Base-by-base conservation (phyloP, 2,797 vertebrate genomes). In the Rhodeus uyekii region DNA sequence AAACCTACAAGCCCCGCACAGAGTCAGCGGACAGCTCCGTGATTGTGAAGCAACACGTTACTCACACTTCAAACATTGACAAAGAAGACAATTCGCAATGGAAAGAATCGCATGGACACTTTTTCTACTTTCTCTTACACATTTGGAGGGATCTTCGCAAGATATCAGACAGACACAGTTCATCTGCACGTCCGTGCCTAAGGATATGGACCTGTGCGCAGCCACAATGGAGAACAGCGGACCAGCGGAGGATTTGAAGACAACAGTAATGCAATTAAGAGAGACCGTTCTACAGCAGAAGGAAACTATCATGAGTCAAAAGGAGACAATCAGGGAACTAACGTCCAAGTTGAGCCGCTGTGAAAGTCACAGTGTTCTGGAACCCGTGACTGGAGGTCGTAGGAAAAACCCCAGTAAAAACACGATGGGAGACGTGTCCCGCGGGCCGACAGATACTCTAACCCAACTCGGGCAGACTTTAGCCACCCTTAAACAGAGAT, bases 261-360 rank as follows among this genome's bases (percentile, higher is more conserved):
- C 92, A 88, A 96, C 93, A 36, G 96, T 98, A 82, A 94, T 97
- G 90, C 97, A 98, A 90, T 96, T 99, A 82, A 94, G 98, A 81
- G 97, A 99, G 89, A 98, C 96, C 1, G 96, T 98, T 89, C 94
- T 98, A 90, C 97, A 98, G 93, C 97, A 98, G 83, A 97, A 97
- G 87, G 98, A 99, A 90, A 98, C 97, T 88, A 98, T 99, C 76
- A 95, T 97, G 93, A 97, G 95, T 91, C 98, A 99, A 80, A 96
- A 96, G 89, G 98, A 99, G 84, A 97, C 97, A 32, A 99, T 99
- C 90, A 93, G 96, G 80, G 98, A 99, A 91, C 95, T 98, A 87
- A 97, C 97, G 61, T 92, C 96, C 74, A 99, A 99, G 86, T 93
- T 99, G 92, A 96, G 94, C 88, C 94, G 97, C 76, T 99, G 98